These are phyloP conservation scores for Anthrax anthrax DNA, from an alignment of 2,888 invertebrate species.

Conservation along the genomic window DNA sequence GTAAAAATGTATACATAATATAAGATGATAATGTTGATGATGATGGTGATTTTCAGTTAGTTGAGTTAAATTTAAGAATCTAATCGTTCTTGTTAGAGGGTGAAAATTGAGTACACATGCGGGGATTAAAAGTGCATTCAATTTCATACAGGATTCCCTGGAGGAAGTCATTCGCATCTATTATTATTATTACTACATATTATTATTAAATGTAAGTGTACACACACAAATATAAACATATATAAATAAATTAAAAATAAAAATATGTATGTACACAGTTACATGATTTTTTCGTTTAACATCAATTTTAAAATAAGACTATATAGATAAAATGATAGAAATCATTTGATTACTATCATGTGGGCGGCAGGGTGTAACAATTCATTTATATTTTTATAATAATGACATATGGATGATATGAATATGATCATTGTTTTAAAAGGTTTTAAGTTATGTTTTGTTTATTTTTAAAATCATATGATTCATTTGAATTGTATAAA, in stretches of 20 bases:
- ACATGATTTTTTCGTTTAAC: not conserved
- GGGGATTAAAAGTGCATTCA: constrained; percentile 33
- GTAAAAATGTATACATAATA: too few species aligned
- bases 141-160: constrained; percentile 15
- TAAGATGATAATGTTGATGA: not conserved
- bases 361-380: constrained; percentile 21
- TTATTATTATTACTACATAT: not conserved
- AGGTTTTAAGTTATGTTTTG: too few species aligned
- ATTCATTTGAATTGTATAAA: too few species aligned
- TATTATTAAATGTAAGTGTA: not conserved
- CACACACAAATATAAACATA: not conserved
- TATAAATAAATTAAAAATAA: not conserved
- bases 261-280: not conserved
- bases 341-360: constrained; percentile 26
- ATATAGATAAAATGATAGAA: constrained; percentile 23
- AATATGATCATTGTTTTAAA: not conserved
- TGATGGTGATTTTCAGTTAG: not conserved
- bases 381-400: not conserved
- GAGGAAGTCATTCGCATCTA: constrained; percentile 3
- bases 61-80: constrained; percentile 18
- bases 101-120: constrained; percentile 24
- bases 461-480: too few species aligned
- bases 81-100: constrained; percentile 28
- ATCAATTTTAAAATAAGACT: too few species aligned
- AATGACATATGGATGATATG: not conserved